These are phyloP conservation scores for Phoeniculus purpureus DNA, from an alignment of 2,797 vertebrate species.

Conservation along the genomic window DNA sequence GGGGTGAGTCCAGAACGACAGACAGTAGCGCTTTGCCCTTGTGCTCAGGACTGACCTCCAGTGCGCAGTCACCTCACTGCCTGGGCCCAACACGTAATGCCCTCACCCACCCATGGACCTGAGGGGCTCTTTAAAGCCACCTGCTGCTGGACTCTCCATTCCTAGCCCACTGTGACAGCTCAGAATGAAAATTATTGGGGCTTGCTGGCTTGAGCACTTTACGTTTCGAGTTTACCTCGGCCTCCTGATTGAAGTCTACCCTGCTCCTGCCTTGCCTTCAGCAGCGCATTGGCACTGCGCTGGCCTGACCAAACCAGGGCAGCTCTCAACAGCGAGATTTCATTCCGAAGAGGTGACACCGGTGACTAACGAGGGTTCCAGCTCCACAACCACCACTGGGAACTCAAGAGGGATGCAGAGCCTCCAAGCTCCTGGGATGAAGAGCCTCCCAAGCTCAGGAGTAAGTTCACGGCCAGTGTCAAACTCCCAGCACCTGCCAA, in stretches of 20 bases:
- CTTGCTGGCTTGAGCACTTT: rapidly evolving
- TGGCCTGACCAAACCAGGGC: neutral
- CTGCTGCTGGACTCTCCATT: neutral
- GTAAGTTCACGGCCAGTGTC: neutral
- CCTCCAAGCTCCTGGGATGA: no score
- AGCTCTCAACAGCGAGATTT: neutral
- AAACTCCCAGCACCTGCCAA: neutral
- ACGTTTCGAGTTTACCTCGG: neutral
- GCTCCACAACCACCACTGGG: neutral
- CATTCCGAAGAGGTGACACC: neutral
- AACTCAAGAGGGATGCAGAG: no score
- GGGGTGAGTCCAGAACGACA: neutral
- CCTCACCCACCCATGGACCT: rapidly evolving
- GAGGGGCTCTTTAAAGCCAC: neutral
- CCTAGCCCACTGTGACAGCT: rapidly evolving
- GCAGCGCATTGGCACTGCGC: neutral
- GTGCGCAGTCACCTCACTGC: rapidly evolving
- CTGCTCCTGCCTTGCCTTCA: neutral
- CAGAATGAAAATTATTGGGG: neutral
- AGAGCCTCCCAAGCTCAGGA: neutral
- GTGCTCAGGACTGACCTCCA: neutral
- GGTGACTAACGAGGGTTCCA: neutral
- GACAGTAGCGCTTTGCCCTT: neutral
- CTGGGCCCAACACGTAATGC: rapidly evolving
- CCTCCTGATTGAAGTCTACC: neutral